Base-by-base conservation (phyloP, 2,113 vertebrate species). In the Cyprinus carpio region DNA sequence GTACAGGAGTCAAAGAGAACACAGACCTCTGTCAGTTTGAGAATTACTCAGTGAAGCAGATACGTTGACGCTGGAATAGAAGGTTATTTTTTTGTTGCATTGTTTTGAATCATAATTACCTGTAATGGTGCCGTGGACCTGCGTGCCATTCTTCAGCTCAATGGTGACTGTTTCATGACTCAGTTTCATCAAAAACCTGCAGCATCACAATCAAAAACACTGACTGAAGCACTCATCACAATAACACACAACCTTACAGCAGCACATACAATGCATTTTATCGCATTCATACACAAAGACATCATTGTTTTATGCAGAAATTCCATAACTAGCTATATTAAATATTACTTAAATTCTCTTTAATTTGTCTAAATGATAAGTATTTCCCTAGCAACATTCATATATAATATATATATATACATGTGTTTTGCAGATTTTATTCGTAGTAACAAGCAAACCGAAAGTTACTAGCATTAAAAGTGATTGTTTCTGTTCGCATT, bases 81-180 rank as follows among this genome's bases (percentile, higher is more conserved):
- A n/a, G n/a, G n/a, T n/a, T n/a, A n/a, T n/a, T n/a, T n/a, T n/a
- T n/a, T n/a, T n/a, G n/a, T n/a, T n/a, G n/a, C n/a, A n/a, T n/a
- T n/a, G n/a, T n/a, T n/a, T 46, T 12, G 43, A 12, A 46, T 34
- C 29, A 69, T 69, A 69, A 12, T 27, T 92, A 99, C 97, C 98
- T 95, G 98, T 99, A 87, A 99, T 99, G 1, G 98, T 99, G 76
- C 98, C 98, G 1, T 99, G 98, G 34, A 99, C 98, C 90, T 99
- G 98, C 1, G 98, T 99, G 80, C 98, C 98, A 56, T 99, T 99
- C 93, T 99, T 99, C 92, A 99, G 93, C 75, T 99, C 98, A 72
- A 99, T 99, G 54, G 98, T 99, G 34, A 99, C 98, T 2, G 98
- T 99, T 94, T 99, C 98, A 46, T 99, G 98, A 90, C 98, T 99